Base-by-base conservation (phyloP, 2,888 invertebrate genomes). In the Eristalis arbustorum region DNA sequence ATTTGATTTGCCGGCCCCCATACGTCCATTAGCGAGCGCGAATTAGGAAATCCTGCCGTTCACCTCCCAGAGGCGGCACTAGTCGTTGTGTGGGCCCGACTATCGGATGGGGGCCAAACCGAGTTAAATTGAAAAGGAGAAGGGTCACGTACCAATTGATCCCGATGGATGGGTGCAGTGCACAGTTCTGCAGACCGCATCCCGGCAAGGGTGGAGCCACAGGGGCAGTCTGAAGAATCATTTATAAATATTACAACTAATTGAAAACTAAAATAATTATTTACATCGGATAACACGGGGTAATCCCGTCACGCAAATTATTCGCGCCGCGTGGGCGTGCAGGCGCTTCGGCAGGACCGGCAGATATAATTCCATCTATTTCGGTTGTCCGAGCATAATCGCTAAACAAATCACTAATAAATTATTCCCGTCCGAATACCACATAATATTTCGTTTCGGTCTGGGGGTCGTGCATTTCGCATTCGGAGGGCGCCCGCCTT, bases 391-490 rank as follows among this genome's bases (percentile, higher is more conserved):
- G 75, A 79, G 79, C 78, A 83, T 87, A 83, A 87, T 87, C 74
- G 87, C 87, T 87, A 87, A 87, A 83, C 87, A 87, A 87, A 87
- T 87, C 87, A 87, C 87, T 87, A 87, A 87, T 87, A 87, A 87
- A 87, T 87, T 87, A 87, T 87, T 87, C 87, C 79, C 87, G 79
- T 87, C 87, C 74, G 71, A 87, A 83, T 87, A 87, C 87, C 87
- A 87, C 87, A 87, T 87, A 87, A 87, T 87, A 87, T 78, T 87
- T 87, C 82, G 87, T 72, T 71, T 83, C 87, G 83, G 87, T 78
- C 75, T 79, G 78, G 83, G 87, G 83, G 87, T 87, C 78, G 25
- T 3, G 31, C 31, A 79, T 75, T 87, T 87, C 37, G 74, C 75
- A 83, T 83, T 72, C 77, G 62, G 62, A 18, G 34, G 28, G 11